These are phyloP conservation scores for Rhadina sibilatrix DNA, from an alignment of 2,113 vertebrate species.

Conservation along the genomic window DNA sequence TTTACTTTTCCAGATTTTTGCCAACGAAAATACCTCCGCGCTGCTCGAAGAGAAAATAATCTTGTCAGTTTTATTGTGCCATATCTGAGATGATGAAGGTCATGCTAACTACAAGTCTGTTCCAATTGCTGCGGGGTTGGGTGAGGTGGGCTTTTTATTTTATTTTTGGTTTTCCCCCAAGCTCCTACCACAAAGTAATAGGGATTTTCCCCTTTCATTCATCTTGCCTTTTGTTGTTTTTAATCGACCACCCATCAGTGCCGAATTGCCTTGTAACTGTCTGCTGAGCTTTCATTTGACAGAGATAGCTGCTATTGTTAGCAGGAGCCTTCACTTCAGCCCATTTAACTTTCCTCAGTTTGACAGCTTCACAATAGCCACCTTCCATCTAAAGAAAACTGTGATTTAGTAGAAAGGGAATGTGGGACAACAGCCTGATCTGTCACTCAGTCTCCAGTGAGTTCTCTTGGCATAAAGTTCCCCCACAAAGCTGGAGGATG, in stretches of 20 bases:
- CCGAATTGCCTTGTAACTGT: slow-evolving; percentile 75
- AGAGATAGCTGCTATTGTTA: slow-evolving; percentile 76
- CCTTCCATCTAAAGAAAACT: slow-evolving; percentile 73
- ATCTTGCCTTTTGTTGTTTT: slow-evolving; percentile 73
- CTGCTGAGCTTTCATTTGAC: slow-evolving; percentile 70
- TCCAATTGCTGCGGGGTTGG: slow-evolving; percentile 28
- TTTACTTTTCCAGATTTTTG: slow-evolving; percentile 25
- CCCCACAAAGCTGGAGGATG: slow-evolving; percentile 29
- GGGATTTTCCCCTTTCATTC: slow-evolving; percentile 50
- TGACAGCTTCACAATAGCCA: slow-evolving; percentile 80
- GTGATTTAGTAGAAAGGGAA: slow-evolving; percentile 76
- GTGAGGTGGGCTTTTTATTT: slow-evolving; percentile 56
- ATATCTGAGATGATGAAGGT: slow-evolving; percentile 52
- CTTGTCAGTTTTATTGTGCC: slow-evolving; percentile 42
- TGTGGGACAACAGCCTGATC: slow-evolving; percentile 70
- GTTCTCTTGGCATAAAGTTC: slow-evolving; percentile 62
- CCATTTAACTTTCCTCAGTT: slow-evolving; percentile 74
- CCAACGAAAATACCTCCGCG: slow-evolving; percentile 30
- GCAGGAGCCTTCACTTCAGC: slow-evolving; percentile 67
- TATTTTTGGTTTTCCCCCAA: slow-evolving; percentile 41
- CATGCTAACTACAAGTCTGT: slow-evolving; percentile 15
- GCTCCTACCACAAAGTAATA: slow-evolving; percentile 37
- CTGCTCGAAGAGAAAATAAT: slow-evolving; percentile 38
- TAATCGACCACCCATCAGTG: slow-evolving; percentile 70
- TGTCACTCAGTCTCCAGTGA: slow-evolving; percentile 66